Base-by-base conservation (phyloP, 2,888 invertebrate genomes). In the Caenorhabditis japonica region DNA sequence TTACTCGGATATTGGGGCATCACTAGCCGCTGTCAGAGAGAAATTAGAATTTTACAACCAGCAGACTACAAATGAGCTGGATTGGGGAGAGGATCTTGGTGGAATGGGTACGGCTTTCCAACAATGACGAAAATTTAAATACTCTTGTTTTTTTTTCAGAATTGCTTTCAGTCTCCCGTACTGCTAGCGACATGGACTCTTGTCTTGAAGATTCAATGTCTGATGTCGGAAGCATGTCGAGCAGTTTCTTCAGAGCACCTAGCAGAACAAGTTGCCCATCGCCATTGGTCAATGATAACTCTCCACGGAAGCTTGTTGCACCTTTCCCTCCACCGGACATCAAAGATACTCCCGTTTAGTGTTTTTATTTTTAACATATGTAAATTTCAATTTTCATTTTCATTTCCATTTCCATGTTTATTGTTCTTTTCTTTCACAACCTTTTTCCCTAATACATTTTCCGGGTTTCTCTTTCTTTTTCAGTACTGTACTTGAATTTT, bases 41-140 rank as follows among this genome's bases (percentile, higher is more conserved):
- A 74, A 70, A 15, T 58, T 81, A 0, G 69, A 61, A 5, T 79
- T 77, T 52, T 80, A 75, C 61, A 76, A 81, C 21, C 68, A 77
- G 12, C 80, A 82, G 69, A 83, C 83, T 47, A 83, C 82, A 7
- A 74, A 78, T 27, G 64, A 75, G 19, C 69, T 79, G 38, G 77
- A 76, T 21, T 79, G 79, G 79, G 72, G 75, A 52, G 74, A 78
- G 23, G 78, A 78, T 13, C 15, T 60, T 1, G 8, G n/a, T 13
- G 60, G 53, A 36, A 64, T 53, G 27, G 64, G 71, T 62, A 58
- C 23, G 30, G 7, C 39, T 39, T 17, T 30, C 52, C 17, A 12
- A 51, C 33, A 4, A 1, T 10, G 2, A 1, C 15, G 1, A 1
- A 47, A 13, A 38, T 13, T 36, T 34, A 46, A 34, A 56, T 41